Evolutionary conservation across 2,113 vertebrate genomes (phyloP).

Genomic region (Alethe diademata): DNA sequence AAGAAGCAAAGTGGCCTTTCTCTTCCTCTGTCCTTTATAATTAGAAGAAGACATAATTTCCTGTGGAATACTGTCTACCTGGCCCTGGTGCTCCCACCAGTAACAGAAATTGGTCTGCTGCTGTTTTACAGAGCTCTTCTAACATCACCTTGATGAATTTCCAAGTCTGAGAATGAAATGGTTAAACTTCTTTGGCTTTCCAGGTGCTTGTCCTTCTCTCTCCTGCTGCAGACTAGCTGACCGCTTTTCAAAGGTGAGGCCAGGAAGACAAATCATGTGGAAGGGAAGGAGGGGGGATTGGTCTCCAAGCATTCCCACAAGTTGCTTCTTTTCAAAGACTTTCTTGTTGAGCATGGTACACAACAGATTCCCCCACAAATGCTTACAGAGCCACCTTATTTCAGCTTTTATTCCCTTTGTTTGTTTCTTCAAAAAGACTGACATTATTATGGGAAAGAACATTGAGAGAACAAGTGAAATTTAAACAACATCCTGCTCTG

Average conservation of each 20-base stretch:
- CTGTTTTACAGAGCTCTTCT: background rate
- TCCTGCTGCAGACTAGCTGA: background rate
- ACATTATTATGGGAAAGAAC: background rate
- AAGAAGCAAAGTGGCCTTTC: background rate
- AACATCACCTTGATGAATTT: background rate
- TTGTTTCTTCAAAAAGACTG: background rate
- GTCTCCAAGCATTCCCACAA: background rate
- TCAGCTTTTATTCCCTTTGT: background rate
- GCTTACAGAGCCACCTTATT: background rate
- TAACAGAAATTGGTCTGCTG: background rate
- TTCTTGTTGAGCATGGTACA: too few species aligned
- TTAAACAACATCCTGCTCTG: background rate
- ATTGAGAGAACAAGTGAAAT: background rate
- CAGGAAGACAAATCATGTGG: background rate
- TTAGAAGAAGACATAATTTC: background rate
- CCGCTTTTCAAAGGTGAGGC: background rate
- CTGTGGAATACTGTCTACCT: background rate
- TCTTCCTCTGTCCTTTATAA: background rate
- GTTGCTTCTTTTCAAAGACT: background rate
- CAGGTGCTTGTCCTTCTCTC: background rate
- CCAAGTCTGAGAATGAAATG: background rate
- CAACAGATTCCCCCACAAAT: background rate
- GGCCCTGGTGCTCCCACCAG: background rate
- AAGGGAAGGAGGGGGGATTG: background rate
- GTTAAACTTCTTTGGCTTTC: background rate